These are phyloP conservation scores for Bombyx mori DNA, from an alignment of 1,140 invertebrate species.

Conservation along the genomic window ASM3026992v2 NC_085130.1:16683501-16684000, in stretches of 20 bases:
- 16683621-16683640: conserved; percentile 85
- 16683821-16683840: conserved; percentile 46
- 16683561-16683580: conserved; percentile 79
- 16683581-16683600: conserved; percentile 95
- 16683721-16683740: conserved; percentile 50
- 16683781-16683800: conserved; percentile 41
- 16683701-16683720: conserved; percentile 55
- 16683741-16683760: conserved; percentile 29
- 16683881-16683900: background rate
- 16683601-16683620: conserved; percentile 90
- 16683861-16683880: background rate
- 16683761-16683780: conserved; percentile 37
- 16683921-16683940: no score
- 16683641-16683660: conserved; percentile 93
- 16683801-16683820: conserved; percentile 51
- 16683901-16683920: background rate
- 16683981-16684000: no score
- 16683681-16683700: conserved; percentile 53
- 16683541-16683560: conserved; percentile 84
- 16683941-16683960: conserved; percentile 3
- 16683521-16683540: conserved; percentile 89
- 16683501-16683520: conserved; percentile 86
- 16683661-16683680: conserved; percentile 78
- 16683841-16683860: conserved; percentile 41
- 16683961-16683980: background rate